These are phyloP conservation scores for Ochropleura leucogaster DNA, from an alignment of 2,888 invertebrate genomes.

Conservation along the genomic window DNA sequence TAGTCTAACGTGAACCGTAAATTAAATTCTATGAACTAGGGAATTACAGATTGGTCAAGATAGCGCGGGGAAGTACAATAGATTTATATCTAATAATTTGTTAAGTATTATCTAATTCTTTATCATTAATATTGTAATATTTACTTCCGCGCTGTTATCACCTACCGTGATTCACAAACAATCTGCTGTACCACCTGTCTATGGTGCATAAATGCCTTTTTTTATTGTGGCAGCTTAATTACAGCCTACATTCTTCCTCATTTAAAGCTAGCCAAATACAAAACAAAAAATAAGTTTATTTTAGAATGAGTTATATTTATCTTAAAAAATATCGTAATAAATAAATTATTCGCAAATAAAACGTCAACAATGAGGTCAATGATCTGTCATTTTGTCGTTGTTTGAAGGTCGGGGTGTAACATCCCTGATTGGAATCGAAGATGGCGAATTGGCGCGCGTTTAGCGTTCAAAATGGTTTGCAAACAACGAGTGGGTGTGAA, in stretches of 20 bases:
- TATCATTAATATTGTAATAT: neutral
- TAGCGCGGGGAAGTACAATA: constrained; percentile 5
- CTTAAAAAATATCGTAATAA: neutral
- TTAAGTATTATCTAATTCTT: neutral
- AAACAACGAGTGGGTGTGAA: constrained; percentile 36
- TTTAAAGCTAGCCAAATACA: neutral
- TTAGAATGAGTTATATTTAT: neutral
- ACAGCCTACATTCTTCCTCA: neutral
- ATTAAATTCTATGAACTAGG: neutral
- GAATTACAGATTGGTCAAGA: constrained; percentile 10
- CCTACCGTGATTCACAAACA: neutral
- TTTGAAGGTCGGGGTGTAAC: constrained; percentile 33
- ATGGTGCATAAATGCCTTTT: neutral
- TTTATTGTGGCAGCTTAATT: neutral
- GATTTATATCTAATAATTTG: neutral
- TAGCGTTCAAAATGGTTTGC: constrained; percentile 13
- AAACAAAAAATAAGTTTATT: neutral
- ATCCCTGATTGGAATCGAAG: constrained; percentile 23
- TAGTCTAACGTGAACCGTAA: neutral
- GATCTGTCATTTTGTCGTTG: constrained; percentile 13
- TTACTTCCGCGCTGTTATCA: constrained; percentile 21
- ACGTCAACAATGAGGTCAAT: neutral
- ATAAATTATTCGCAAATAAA: neutral
- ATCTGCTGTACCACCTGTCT: neutral
- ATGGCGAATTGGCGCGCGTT: constrained; percentile 37